Evolutionary conservation across 2,888 invertebrate species (phyloP), one percentile per base, ranked within the genome.

Genomic region (Phytoseiulus persimilis): DNA sequence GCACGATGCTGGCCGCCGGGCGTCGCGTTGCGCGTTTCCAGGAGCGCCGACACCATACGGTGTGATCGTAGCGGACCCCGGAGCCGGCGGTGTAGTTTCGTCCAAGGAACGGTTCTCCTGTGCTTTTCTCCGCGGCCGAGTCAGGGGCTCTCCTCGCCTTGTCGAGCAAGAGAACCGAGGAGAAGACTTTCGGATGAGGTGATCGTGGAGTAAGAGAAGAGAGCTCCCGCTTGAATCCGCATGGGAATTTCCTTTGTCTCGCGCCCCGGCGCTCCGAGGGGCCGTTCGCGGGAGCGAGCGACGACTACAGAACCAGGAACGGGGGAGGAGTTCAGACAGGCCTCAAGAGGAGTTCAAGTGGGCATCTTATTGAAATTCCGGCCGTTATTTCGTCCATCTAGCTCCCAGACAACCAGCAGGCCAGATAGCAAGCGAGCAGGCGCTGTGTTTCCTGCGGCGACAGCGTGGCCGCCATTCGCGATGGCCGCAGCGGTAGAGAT

Each of bases 361-460:
- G 39, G 87, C 32, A 87, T 87, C 87, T 87, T 87, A 87, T 87
- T 87, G 87, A 87, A 87, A 87, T 87, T 87, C 87, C 87, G 32
- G n/a, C 87, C 33, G 32, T 31, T 45, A 6, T 33, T 32, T 6
- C 39, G 87, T 87, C 32, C 32, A 23, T 87, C 32, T 33, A 87
- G 33, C 11, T 28, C 84, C n/a, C 32, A 33, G 31, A 33, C 84
- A 84, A 84, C 84, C n/a, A 32, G 84, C 84, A n/a, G 84, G 33
- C 87, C 39, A 87, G 39, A n/a, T 31, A n/a, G 87, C 84, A 33
- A 84, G 84, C 84, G 18, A 84, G 9, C 9, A 28, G 65, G 23
- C 28, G 11, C 18, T 28, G 65, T 65, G 18, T 65, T 65, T 65
- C 18, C 9, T 28, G 65, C 65, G 65, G 65, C 23, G 65, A 65